phyloP scores from a whole-genome alignment of 1,140 invertebrate species.

The Dendrolimus punctatus region DNA sequence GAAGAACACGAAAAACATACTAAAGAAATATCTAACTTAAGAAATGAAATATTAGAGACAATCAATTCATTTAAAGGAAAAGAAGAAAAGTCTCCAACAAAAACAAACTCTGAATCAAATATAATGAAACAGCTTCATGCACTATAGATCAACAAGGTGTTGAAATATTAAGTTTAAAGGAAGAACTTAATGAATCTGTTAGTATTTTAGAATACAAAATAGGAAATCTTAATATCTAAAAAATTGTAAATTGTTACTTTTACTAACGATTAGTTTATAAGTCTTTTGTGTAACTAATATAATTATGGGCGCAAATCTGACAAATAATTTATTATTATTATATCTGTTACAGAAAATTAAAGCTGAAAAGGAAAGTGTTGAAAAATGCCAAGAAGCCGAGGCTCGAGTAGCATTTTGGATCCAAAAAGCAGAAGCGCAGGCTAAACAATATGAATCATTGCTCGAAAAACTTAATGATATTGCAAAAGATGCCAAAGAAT shows the following conservation, averaged over 20 bases:
- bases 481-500: slow-evolving; percentile 41
- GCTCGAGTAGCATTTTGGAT: slow-evolving; percentile 42
- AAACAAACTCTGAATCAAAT: slow-evolving; percentile 33
- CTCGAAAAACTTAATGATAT: slow-evolving; percentile 50
- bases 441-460: slow-evolving; percentile 46
- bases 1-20: slow-evolving; percentile 60
- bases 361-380: slow-evolving; percentile 28
- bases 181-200: slow-evolving; percentile 41
- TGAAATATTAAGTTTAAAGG: slow-evolving; percentile 46
- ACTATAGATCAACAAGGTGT: slow-evolving; percentile 50
- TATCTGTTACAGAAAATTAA: slow-evolving; percentile 28
- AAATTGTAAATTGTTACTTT: no score
- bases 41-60: slow-evolving; percentile 47
- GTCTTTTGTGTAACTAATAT: no score
- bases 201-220: slow-evolving; percentile 6
- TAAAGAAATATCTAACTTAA: slow-evolving; percentile 55
- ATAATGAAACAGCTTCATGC: slow-evolving; percentile 48
- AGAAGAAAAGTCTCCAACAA: slow-evolving; percentile 19
- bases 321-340: slow-evolving; percentile 2
- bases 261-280: no score
- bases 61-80: slow-evolving; percentile 48
- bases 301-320: no score
- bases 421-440: slow-evolving; percentile 42
- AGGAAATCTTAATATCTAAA: no score
- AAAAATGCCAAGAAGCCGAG: slow-evolving; percentile 42